Evolutionary conservation across 1,140 invertebrate species (phyloP).

Genomic region (Pseudobourletiella spinata): DNA sequence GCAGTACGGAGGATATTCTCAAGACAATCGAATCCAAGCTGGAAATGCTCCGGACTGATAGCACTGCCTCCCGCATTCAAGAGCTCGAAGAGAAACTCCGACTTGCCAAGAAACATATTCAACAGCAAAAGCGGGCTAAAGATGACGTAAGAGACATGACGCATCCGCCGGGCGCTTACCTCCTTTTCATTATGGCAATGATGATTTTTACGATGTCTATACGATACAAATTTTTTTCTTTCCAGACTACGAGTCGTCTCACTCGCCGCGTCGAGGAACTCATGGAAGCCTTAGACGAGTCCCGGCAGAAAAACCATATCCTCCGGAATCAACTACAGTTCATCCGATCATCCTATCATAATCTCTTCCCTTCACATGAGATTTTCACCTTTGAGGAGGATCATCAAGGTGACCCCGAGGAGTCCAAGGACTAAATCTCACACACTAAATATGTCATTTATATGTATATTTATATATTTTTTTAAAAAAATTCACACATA

Average conservation of each 20-base stretch:
- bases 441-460: no score
- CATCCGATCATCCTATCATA: conserved; percentile 2
- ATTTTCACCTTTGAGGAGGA: neutral
- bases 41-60: neutral
- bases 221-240: no score
- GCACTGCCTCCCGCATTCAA: neutral
- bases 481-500: no score
- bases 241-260: neutral
- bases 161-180: no score
- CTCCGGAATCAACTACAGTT: conserved; percentile 2
- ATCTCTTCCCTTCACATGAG: neutral
- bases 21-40: conserved; percentile 3
- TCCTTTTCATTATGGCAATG: neutral
- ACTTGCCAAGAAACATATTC: conserved; percentile 4
- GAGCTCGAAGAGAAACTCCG: conserved; percentile 3
- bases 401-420: no score
- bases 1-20: neutral
- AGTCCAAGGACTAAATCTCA: no score
- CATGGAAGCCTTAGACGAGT: conserved; percentile 4
- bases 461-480: no score
- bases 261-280: conserved; percentile 1
- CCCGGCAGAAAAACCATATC: neutral
- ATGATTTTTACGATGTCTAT: no score
- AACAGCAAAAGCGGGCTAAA: conserved; percentile 1
- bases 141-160: conserved; percentile 2